Evolutionary conservation across 2,888 invertebrate genomes (phyloP).

Genomic region (Conus canariensis): DNA sequence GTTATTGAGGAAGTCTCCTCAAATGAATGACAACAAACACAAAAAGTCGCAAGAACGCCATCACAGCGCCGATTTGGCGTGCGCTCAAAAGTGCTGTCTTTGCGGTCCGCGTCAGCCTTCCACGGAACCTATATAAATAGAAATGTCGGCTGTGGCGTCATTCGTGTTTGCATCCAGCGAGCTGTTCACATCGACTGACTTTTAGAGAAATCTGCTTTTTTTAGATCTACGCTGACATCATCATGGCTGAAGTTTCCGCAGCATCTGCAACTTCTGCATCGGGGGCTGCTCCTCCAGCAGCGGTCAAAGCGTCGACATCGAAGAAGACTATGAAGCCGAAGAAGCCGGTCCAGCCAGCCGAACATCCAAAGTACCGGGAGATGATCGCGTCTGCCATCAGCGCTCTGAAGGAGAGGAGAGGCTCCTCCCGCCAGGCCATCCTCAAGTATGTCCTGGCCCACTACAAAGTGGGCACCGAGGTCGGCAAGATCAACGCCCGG

Average conservation of each 20-base stretch:
- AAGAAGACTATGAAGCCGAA: conserved; percentile 15
- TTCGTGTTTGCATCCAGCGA: background rate
- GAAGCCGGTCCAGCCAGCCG: conserved; percentile 50
- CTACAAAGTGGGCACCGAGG: conserved; percentile 68
- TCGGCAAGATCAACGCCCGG: conserved; percentile 62
- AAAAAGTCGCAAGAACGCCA: background rate
- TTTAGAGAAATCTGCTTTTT: background rate
- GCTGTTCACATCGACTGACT: background rate
- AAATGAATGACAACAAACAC: conserved; percentile 30
- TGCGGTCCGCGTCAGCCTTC: conserved; percentile 7
- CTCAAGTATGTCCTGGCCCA: conserved; percentile 74
- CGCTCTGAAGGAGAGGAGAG: conserved; percentile 71
- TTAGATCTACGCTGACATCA: background rate
- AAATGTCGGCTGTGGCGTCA: background rate
- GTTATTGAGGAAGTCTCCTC: too few species aligned
- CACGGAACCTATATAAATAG: background rate
- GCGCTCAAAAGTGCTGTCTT: conserved; percentile 7
- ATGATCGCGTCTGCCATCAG: conserved; percentile 76
- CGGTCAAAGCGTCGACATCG: background rate
- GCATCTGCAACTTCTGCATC: conserved; percentile 3
- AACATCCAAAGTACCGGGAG: conserved; percentile 64
- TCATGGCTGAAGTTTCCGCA: conserved; percentile 42
- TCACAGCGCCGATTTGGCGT: background rate
- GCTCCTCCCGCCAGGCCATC: conserved; percentile 76
- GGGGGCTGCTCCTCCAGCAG: background rate